Evolutionary conservation across 2,888 invertebrate species (phyloP).

Genomic region (Mayetiola destructor): DNA sequence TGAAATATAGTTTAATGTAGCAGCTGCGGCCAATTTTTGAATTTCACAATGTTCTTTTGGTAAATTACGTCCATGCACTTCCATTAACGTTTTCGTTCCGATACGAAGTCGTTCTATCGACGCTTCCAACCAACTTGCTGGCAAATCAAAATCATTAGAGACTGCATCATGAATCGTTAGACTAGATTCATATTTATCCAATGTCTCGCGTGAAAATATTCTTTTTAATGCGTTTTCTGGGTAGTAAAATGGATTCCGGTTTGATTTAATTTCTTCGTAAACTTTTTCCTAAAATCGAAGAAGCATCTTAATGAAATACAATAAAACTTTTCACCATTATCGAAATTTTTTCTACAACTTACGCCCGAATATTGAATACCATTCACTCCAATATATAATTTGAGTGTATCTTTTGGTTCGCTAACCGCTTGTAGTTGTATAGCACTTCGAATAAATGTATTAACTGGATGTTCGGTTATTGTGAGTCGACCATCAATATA

Average conservation of each 20-base stretch:
- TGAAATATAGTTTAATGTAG: neutral
- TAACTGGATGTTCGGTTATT: neutral
- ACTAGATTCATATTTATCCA: neutral
- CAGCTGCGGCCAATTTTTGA: neutral
- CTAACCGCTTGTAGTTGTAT: neutral
- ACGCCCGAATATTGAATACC: neutral
- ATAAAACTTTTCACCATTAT: neutral
- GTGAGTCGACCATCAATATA: neutral
- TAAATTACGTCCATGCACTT: neutral
- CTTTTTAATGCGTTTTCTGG: neutral
- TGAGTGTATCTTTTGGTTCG: conserved; percentile 3
- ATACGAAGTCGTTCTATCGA: conserved; percentile 3
- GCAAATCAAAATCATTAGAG: neutral
- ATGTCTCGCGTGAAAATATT: neutral
- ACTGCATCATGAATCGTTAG: neutral
- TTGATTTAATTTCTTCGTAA: neutral
- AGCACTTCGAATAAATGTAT: neutral
- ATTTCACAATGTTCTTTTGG: neutral
- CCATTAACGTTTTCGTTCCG: neutral
- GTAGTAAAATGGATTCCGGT: neutral
- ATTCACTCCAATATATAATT: neutral
- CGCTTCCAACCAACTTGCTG: neutral
- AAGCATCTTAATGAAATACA: neutral
- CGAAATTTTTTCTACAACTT: neutral
- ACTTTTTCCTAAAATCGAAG: neutral